phyloP scores from a whole-genome alignment of 2,113 vertebrate species.

The Todiramphus saurophagus region DNA sequence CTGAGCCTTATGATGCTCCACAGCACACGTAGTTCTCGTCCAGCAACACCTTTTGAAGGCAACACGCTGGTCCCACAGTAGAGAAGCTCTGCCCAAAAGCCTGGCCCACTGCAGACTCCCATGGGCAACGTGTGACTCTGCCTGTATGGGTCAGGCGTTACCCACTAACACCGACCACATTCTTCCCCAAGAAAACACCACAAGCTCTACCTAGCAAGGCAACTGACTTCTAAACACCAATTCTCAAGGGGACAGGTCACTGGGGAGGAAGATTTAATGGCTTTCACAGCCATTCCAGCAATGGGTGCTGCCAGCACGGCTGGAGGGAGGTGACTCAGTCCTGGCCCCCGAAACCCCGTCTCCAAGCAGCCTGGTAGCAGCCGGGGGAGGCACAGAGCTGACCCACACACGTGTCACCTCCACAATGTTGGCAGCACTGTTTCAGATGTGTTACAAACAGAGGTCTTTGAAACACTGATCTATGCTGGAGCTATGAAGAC shows the following conservation, averaged over 20 bases:
- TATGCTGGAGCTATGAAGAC: not conserved
- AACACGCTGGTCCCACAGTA: fast-evolving
- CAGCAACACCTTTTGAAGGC: not conserved
- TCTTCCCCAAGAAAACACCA: not conserved
- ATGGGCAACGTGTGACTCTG: fast-evolving
- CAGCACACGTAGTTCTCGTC: not conserved
- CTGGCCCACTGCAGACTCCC: not conserved
- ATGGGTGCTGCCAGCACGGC: not conserved
- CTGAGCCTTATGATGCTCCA: not conserved
- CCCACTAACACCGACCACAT: fast-evolving
- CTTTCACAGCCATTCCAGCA: not conserved
- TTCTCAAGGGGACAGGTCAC: not conserved
- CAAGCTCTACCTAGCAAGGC: not conserved
- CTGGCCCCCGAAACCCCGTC: not conserved
- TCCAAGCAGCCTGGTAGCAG: fast-evolving
- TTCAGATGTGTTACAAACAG: not conserved
- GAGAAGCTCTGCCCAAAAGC: not conserved
- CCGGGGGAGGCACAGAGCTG: not conserved
- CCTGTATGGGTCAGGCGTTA: not conserved
- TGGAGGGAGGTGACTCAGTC: not conserved
- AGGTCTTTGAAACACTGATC: not conserved
- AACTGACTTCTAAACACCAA: not conserved
- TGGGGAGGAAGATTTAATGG: fast-evolving
- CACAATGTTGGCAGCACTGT: fast-evolving
- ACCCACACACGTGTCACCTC: fast-evolving